Base-by-base conservation (phyloP, 2,888 invertebrate species). In the Seira musarum region DNA sequence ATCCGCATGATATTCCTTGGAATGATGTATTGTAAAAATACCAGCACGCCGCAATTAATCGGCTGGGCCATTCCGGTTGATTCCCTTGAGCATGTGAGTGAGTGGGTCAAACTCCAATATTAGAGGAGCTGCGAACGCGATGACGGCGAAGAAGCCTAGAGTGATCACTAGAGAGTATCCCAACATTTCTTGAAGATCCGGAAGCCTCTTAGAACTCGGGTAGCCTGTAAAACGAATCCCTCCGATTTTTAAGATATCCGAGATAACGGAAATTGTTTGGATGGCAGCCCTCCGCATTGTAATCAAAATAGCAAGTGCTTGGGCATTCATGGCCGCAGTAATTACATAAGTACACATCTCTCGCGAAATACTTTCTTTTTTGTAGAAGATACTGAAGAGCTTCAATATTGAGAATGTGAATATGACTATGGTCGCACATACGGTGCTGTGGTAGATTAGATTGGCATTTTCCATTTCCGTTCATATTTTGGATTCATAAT, bases 391-490 rank as follows among this genome's bases (percentile, higher is more conserved):
- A 17, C 2, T 1, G 3, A 60, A 17, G 17, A 49, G 15, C 15
- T 49, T 49, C 3, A 49, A 49, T 2, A 15, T 8, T 49, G 49
- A n/a, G 49, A 49, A 49, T 2, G 15, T 49, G 6, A 49, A 49
- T 2, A 2, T 2, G 2, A 30, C 3, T 8, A 30, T 5, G 30
- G n/a, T n/a, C n/a, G n/a, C 1, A n/a, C 1, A 2, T 3, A 22
- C 24, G 2, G 30, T 65, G 8, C 10, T 15, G n/a, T 64, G 8
- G 22, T 25, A 35, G 1, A 35, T 1, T 6, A n/a, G n/a, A n/a
- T n/a, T n/a, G n/a, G n/a, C 65, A 65, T 65, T 63, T 63, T 63
- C 63, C 63, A 63, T 2, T 35, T 24, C 1, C 1, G 10, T 24
- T 63, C n/a, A 2, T 22, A 35, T 13, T 65, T 65, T 30, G 65